Base-by-base conservation (phyloP, 2,797 vertebrate genomes). In the Hydrocynus forskahlii region DNA sequence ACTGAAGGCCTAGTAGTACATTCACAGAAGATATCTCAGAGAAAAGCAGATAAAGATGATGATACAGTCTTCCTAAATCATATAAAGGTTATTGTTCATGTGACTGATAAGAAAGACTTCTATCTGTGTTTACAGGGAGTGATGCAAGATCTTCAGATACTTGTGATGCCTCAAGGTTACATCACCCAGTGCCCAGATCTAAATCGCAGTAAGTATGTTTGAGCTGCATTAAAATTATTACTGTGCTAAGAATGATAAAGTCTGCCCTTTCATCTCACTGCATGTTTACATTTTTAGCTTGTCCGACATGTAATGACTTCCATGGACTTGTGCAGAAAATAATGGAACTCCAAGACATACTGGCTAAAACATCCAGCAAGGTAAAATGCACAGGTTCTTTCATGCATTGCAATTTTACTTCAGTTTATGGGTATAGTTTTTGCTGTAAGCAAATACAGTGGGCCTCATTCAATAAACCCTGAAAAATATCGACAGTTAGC, bases 311-410 rank as follows among this genome's bases (percentile, higher is more conserved):
- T 90, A 99, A 97, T 86, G 97, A 99, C 87, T 99, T 99, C 92
- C 98, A 99, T 57, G 98, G 97, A 78, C 96, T 99, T 23, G 98
- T 99, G 86, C 97, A 99, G 94, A 99, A 99, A 95, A 99, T 99
- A 85, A 99, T 99, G 98, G 98, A 99, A 85, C 90, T 99, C 68
- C 98, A 99, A 90, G 98, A 99, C 67, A 96, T 98, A 90, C 94
- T 99, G 69, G 97, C 97, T 72, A 99, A 98, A 93, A 99, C 98
- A 54, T 99, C 98, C 88, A 96, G 96, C 92, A 99, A 99, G 97
- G 98, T 99, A 96, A 89, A 29, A 76, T 35, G 19, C 43, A 29
- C 7, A 16, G 71, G 9, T 60, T 21, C 8, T 14, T 60, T 17
- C 14, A 6, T 29, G 21, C 35, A 54, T 40, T 55, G 54, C 10